These are phyloP conservation scores for Penaeus chinensis DNA, from an alignment of 1,140 invertebrate species.

Conservation along the genomic window DNA sequence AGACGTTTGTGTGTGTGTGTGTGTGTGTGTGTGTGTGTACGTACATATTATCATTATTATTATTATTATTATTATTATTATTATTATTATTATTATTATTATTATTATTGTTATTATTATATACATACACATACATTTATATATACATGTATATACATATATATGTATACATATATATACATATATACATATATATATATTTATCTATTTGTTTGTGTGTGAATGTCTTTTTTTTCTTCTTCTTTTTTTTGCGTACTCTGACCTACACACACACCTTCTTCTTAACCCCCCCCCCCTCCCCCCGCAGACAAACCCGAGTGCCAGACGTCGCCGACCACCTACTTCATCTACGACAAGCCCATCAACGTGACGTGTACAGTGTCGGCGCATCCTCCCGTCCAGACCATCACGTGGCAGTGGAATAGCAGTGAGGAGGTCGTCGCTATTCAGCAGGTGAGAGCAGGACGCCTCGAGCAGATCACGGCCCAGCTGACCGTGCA, in stretches of 20 bases:
- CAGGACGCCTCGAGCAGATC: background rate
- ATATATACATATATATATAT: too few species aligned
- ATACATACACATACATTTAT: too few species aligned
- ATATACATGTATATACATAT: too few species aligned
- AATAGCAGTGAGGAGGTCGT: background rate
- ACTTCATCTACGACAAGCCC: constrained; percentile 15
- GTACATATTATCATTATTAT: too few species aligned
- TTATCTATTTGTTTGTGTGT: too few species aligned
- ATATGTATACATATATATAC: too few species aligned
- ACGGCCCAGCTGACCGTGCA: constrained; percentile 4
- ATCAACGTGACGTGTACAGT: constrained; percentile 2
- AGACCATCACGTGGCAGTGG: background rate
- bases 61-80: too few species aligned
- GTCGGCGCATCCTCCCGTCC: background rate
- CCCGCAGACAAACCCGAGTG: constrained; percentile 3
- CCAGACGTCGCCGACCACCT: background rate
- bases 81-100: too few species aligned
- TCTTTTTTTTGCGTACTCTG: background rate
- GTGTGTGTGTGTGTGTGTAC: too few species aligned
- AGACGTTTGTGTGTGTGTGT: too few species aligned
- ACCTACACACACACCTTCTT: too few species aligned
- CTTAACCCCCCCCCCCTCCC: background rate
- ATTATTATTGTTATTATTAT: too few species aligned
- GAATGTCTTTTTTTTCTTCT: background rate
- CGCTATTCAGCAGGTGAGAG: background rate